Conservation (phyloP, 2,113 vertebrate species). For the Aix galericulata region DNA sequence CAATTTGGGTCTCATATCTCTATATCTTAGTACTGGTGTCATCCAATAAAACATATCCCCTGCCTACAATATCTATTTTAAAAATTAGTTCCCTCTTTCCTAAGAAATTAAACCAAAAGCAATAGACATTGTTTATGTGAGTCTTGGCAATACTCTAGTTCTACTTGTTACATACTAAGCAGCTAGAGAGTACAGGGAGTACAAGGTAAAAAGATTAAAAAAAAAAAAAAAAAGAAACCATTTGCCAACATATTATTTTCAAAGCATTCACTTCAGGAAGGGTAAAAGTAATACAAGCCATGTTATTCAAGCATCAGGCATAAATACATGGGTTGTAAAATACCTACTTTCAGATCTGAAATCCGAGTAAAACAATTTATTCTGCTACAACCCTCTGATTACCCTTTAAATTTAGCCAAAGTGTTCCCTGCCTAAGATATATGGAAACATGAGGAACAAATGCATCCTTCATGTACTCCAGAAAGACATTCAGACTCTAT, state of each 20-base stretch:
- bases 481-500: background rate
- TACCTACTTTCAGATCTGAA: background rate
- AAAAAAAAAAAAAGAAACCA: background rate
- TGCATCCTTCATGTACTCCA: background rate
- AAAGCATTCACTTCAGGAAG: slow-evolving; percentile 8
- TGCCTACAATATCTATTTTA: background rate
- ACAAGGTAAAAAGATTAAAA: background rate
- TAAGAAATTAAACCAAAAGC: slow-evolving; percentile 51
- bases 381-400: background rate
- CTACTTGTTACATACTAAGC: background rate
- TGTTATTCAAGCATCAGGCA: slow-evolving; percentile 26
- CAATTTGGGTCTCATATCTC: background rate
- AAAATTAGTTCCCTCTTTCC: slow-evolving; percentile 30
- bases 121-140: slow-evolving; percentile 8
- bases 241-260: slow-evolving; percentile 24
- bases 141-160: background rate
- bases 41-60: slow-evolving; percentile 4
- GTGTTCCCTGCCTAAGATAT: background rate
- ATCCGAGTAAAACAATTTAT: slow-evolving; percentile 30
- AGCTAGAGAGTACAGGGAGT: background rate
- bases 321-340: slow-evolving; percentile 27
- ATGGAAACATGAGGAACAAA: background rate
- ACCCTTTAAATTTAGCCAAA: slow-evolving; percentile 32
- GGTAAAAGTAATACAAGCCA: background rate
- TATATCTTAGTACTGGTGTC: background rate